Evolutionary conservation across 2,888 invertebrate species (phyloP).

Genomic region (Cheiracanthium punctorium): DNA sequence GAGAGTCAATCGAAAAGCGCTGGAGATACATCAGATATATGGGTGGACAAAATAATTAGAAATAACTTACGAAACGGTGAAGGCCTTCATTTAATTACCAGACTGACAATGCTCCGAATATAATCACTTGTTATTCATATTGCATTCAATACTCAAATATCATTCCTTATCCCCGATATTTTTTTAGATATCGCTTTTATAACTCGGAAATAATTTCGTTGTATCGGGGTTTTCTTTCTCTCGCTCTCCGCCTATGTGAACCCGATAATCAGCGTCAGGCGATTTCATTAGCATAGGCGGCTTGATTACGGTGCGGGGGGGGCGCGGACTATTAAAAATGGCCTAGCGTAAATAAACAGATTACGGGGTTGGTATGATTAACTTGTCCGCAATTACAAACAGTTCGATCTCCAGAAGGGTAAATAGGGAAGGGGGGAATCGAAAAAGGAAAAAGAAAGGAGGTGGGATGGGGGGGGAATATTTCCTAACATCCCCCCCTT

Average conservation of each 20-base stretch:
- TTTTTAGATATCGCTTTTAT: conserved; percentile 60
- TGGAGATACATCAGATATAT: neutral
- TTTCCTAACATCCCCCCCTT: conserved; percentile 16
- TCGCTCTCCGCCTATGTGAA: conserved; percentile 21
- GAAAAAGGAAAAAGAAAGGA: neutral
- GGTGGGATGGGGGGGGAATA: neutral
- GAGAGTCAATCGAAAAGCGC: conserved; percentile 40
- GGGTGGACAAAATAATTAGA: conserved; percentile 44
- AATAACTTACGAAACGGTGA: neutral
- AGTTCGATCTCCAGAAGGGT: conserved; percentile 51
- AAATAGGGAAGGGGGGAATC: conserved; percentile 15
- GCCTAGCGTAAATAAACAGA: conserved; percentile 63
- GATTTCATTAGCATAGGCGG: conserved; percentile 60
- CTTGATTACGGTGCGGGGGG: conserved; percentile 47
- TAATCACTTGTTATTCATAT: conserved; percentile 17
- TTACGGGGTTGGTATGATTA: conserved; percentile 57
- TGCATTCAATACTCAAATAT: conserved; percentile 22
- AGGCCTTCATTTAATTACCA: conserved; percentile 49
- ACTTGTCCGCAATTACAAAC: conserved; percentile 67
- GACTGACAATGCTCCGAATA: too few relatives aligned
- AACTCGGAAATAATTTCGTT: conserved; percentile 29
- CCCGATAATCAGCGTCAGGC: conserved; percentile 36
- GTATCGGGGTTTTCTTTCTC: neutral
- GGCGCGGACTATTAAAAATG: conserved; percentile 64
- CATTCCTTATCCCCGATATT: neutral